Percentiles rank a stretch among this genome's conserved stretches.
phyloP scores from a whole-genome alignment of 2,888 invertebrate genomes.

The Neuroscelio doddi region DNA sequence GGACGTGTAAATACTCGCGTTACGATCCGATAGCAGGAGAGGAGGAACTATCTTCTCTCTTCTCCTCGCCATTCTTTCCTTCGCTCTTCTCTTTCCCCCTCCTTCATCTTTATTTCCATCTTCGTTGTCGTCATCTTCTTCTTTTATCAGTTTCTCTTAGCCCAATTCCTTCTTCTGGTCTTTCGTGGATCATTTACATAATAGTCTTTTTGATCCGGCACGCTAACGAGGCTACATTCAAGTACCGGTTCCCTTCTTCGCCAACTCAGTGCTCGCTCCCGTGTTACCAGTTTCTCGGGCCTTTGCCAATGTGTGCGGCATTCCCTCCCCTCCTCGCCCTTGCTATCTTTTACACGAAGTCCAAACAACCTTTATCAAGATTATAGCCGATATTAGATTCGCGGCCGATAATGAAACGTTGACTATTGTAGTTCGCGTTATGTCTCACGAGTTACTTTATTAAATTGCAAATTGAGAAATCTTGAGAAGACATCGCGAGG shows the following conservation, averaged over 20 bases:
- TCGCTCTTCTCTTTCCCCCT: constrained; percentile 41
- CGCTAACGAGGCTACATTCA: constrained; percentile 59
- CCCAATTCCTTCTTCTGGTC: constrained; percentile 56
- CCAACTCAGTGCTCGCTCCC: not conserved
- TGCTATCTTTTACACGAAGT: constrained; percentile 30
- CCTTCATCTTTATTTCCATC: constrained; percentile 19
- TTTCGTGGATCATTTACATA: constrained; percentile 60
- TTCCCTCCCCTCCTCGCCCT: constrained; percentile 14
- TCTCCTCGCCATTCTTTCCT: constrained; percentile 44
- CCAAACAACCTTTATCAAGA: constrained; percentile 41
- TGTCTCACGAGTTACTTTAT: constrained; percentile 28
- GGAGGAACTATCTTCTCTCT: constrained; percentile 51
- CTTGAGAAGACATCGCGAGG: constrained; percentile 32
- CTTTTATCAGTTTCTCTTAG: constrained; percentile 33
- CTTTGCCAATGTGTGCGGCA: not conserved
- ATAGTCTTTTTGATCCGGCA: constrained; percentile 57
- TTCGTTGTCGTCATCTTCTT: constrained; percentile 23
- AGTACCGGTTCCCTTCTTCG: constrained; percentile 23
- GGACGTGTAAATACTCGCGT: constrained; percentile 69
- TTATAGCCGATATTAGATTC: constrained; percentile 38
- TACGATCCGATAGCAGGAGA: constrained; percentile 67
- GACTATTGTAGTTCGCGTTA: constrained; percentile 25
- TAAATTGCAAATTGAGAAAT: constrained; percentile 39
- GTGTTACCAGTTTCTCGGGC: constrained; percentile 1
- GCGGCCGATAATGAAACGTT: constrained; percentile 29